Evolutionary conservation across 1,140 invertebrate species (phyloP).

Genomic region (Centruroides sculpturatus): DNA sequence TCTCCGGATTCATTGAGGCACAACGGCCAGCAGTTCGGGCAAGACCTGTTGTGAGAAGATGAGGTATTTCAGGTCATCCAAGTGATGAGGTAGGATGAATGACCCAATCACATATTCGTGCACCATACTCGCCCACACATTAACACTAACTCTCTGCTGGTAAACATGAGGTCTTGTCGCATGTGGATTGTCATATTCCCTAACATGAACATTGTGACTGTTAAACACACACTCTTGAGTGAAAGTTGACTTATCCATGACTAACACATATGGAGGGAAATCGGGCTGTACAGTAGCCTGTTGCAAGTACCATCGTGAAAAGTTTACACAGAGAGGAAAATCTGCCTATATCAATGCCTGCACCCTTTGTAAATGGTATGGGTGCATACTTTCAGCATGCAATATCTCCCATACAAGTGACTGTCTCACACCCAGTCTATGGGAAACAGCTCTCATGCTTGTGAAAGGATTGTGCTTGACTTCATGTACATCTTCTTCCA

Average conservation of each 20-base stretch:
- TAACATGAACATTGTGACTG: conserved; percentile 15
- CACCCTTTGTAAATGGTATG: conserved; percentile 10
- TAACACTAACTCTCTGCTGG: conserved; percentile 1
- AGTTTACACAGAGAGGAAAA: conserved; percentile 2
- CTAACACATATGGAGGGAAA: conserved; percentile 4
- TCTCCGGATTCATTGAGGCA: conserved; percentile 1
- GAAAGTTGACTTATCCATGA: conserved; percentile 8
- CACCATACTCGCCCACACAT: conserved; percentile 1
- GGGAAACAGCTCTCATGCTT: background rate
- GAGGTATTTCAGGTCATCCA: conserved; percentile 1
- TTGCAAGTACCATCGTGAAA: conserved; percentile 1
- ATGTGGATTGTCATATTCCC: conserved; percentile 9
- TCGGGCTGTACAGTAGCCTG: background rate
- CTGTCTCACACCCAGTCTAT: background rate
- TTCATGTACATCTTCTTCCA: background rate
- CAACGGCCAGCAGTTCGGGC: conserved; percentile 7
- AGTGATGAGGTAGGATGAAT: conserved; percentile 4
- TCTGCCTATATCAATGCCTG: conserved; percentile 5
- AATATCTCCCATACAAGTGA: background rate
- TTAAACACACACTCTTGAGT: conserved; percentile 1
- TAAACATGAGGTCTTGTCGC: background rate
- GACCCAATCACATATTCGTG: conserved; percentile 6
- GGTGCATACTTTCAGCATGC: background rate
- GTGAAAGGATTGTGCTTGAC: background rate
- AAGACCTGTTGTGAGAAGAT: conserved; percentile 1